A percentile compares a stretch with the other conserved stretches of the same genome.
phyloP scores from a whole-genome alignment of 2,797 vertebrate species.

The Acropternis orthonyx region DNA sequence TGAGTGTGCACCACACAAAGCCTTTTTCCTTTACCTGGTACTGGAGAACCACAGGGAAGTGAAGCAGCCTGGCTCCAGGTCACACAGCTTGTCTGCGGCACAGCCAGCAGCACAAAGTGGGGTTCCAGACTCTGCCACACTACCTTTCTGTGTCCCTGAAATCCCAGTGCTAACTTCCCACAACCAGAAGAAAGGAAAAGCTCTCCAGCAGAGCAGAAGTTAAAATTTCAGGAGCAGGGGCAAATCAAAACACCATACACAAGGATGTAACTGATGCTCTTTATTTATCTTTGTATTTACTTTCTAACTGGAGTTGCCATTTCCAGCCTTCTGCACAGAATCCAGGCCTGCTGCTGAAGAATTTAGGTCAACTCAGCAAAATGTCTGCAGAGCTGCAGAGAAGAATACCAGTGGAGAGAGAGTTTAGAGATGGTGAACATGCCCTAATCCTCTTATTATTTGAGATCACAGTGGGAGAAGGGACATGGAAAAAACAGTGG shows the following conservation, averaged over 20 bases:
- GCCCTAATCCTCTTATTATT: neutral
- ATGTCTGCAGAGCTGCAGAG: neutral
- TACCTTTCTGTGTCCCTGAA: neutral
- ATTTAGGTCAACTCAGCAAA: neutral
- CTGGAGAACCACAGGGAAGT: neutral
- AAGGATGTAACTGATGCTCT: neutral
- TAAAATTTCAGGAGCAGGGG: neutral
- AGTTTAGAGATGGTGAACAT: neutral
- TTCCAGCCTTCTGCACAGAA: slow-evolving; percentile 4
- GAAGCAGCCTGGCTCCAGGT: neutral
- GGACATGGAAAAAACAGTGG: neutral
- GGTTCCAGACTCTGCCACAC: neutral
- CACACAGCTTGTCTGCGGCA: neutral
- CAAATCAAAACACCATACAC: slow-evolving; percentile 31
- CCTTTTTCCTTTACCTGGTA: neutral
- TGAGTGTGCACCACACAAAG: neutral
- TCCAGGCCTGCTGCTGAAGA: neutral
- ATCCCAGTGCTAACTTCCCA: neutral
- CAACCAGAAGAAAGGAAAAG: neutral
- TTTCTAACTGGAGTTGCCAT: neutral
- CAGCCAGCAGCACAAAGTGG: neutral
- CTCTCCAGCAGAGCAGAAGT: neutral
- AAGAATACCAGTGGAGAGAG: neutral
- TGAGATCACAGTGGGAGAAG: neutral
- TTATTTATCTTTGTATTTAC: slow-evolving; percentile 6